Evolutionary conservation across 2,113 vertebrate genomes (phyloP), one percentile per base, ranked within the genome.

Genomic region (Muscicapa adusta): DNA sequence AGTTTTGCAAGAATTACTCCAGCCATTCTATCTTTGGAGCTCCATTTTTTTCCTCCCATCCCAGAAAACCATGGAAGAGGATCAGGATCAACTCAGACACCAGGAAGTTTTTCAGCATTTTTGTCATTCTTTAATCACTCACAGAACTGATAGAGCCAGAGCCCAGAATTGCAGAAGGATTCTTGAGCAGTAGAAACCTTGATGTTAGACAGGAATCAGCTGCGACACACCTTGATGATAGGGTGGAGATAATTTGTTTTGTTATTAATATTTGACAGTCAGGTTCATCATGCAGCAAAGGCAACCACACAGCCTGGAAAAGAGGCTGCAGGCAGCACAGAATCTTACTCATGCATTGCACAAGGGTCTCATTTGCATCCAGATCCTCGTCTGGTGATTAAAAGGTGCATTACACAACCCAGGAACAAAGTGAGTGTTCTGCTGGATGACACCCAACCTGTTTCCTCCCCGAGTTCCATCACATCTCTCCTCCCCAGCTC

Each of bases 291-390:
- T 91, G 77, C 17, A 24, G 91, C 62, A 75, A 97, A 92, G 84
- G 36, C 76, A 91, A 91, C 92, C 54, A 3, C 72, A 66, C 79
- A 85, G 68, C 78, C 60, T 95, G 80, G 89, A 95, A 94, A 89
- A 89, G 88, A 96, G 74, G 89, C 94, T 85, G 89, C 89, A 82
- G 94, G 77, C 95, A 82, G 92, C 86, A 4, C 18, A 88, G 91
- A 96, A 94, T 95, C 95, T 96, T 96, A 97, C 86, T 97, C 96
- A 97, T 24, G 34, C 79, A 62, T 77, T 97, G 93, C 97, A 95
- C 95, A 97, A 97, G 95, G 94, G 73, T 74, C 71, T 85, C 54
- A 93, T 98, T 97, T 95, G 51, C 77, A 93, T 85, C 74, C 92
- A 96, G 90, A 96, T 95, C 87, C 48, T 95, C 50, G 14, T 86